phyloP scores from a whole-genome alignment of 2,888 invertebrate genomes.

The Cantharis rufa region DNA sequence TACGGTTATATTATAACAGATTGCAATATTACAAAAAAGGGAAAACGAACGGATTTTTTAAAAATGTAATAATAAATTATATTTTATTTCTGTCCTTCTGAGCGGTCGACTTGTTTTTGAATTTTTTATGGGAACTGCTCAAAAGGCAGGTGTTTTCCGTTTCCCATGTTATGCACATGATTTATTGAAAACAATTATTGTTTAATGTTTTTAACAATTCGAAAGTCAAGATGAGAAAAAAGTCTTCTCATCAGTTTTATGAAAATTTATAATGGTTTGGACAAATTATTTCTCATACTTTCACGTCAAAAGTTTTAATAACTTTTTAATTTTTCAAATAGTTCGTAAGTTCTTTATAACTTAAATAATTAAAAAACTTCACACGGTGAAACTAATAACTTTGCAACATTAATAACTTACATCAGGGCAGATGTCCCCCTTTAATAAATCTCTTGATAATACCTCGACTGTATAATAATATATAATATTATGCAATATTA shows the following conservation, averaged over 20 bases:
- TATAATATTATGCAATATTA: not conserved
- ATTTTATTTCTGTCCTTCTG: not conserved
- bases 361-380: not conserved
- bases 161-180: not conserved
- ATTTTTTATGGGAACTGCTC: not conserved
- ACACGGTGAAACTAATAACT: not conserved
- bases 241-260: not conserved
- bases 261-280: not conserved
- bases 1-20: not conserved
- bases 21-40: not conserved
- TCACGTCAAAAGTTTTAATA: not conserved
- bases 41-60: too few species aligned
- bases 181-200: not conserved
- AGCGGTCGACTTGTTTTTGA: not conserved
- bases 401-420: not conserved
- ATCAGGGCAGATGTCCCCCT: not conserved
- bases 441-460: not conserved
- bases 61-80: not conserved
- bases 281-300: not conserved
- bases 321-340: not conserved
- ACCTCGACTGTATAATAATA: not conserved
- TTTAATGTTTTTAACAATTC: not conserved
- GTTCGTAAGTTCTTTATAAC: not conserved
- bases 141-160: not conserved
- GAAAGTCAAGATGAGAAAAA: not conserved